Evolutionary conservation across 2,888 invertebrate genomes (phyloP).

Genomic region (Epiblema foenella): DNA sequence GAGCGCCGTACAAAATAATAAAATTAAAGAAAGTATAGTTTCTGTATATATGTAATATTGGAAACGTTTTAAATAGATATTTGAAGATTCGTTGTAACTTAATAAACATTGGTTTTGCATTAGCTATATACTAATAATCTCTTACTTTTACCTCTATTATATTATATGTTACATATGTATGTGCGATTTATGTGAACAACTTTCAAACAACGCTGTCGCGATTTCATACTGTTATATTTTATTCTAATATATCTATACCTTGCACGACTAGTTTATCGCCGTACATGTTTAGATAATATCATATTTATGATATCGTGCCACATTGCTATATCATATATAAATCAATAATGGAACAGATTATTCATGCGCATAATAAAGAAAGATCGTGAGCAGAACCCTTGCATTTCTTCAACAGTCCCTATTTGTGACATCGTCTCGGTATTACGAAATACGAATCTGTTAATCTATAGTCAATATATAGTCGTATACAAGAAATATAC

Average conservation of each 20-base stretch:
- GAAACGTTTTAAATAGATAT: too few species aligned
- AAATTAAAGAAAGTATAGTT: too few species aligned
- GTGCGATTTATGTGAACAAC: too few species aligned
- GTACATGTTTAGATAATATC: conserved; percentile 56
- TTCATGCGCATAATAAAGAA: conserved; percentile 82
- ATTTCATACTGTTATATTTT: too few species aligned
- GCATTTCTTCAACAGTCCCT: conserved; percentile 68
- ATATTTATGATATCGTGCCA: conserved; percentile 66
- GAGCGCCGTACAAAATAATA: too few species aligned
- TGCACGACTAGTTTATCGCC: conserved; percentile 25
- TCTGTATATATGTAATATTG: too few species aligned
- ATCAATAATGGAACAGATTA: conserved; percentile 81
- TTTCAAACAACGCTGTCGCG: too few species aligned
- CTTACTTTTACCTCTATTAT: too few species aligned
- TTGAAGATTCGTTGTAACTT: too few species aligned
- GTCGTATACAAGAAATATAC: conserved; percentile 24
- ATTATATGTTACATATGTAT: too few species aligned
- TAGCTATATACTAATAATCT: too few species aligned
- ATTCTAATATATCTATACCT: conserved; percentile 2
- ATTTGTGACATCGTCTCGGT: conserved; percentile 58
- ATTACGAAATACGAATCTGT: conserved; percentile 49
- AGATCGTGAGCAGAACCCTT: conserved; percentile 72
- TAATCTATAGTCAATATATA: conserved; percentile 47
- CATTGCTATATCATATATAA: conserved; percentile 76
- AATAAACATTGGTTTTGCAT: too few species aligned